A percentile compares a stretch with the other conserved stretches of the same genome.
Conservation (phyloP, 2,113 vertebrate genomes). For the Hassar affinis region DNA sequence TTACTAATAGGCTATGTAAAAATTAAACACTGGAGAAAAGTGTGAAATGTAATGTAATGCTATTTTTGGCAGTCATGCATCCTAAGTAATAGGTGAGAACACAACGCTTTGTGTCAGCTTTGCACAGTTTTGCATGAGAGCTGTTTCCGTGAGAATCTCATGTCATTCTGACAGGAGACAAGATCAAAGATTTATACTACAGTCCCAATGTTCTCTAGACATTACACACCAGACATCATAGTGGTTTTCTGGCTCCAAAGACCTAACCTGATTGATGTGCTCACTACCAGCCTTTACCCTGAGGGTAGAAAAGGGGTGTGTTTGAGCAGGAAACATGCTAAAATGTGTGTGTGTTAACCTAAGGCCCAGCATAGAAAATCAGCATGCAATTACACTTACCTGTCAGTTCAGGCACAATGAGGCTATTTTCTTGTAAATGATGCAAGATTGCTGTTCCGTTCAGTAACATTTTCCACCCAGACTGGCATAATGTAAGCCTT, state of each 20-base stretch:
- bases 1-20: too few relatives aligned
- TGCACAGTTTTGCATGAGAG: background rate
- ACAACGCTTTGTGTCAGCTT: background rate
- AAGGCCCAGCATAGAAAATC: background rate
- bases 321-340: background rate
- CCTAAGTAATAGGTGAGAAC: background rate
- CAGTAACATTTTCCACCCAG: background rate
- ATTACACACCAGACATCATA: background rate
- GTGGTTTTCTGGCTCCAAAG: background rate
- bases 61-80: background rate
- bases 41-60: too few relatives aligned
- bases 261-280: background rate
- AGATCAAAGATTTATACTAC: background rate
- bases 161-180: background rate
- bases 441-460: background rate
- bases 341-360: background rate
- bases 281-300: too few relatives aligned
- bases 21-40: background rate
- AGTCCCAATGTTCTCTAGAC: too few relatives aligned
- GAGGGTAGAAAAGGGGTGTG: background rate
- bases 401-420: background rate
- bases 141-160: background rate
- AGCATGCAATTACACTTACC: constrained; percentile 9
- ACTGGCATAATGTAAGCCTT: background rate
- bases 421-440: background rate